phyloP scores from a whole-genome alignment of 2,113 vertebrate species.

The Pan paniscus region DNA sequence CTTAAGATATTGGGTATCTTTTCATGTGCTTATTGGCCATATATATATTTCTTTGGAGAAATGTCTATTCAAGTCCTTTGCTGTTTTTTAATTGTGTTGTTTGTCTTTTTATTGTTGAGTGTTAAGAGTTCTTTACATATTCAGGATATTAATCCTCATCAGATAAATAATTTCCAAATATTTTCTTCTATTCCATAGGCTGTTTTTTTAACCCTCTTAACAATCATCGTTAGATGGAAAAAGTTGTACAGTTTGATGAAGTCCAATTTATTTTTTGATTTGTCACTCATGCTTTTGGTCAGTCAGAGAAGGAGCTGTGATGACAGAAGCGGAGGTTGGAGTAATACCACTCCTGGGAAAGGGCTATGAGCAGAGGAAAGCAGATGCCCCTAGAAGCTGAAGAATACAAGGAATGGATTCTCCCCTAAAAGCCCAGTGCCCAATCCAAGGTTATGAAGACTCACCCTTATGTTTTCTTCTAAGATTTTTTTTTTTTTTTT shows the following conservation, averaged over 20 bases:
- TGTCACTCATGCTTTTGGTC: neutral
- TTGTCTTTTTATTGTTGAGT: neutral
- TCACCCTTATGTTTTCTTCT: neutral
- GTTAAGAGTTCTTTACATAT: neutral
- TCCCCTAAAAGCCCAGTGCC: neutral
- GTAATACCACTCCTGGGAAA: neutral
- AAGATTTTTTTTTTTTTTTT: neutral
- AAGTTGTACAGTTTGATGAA: neutral
- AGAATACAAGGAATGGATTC: neutral
- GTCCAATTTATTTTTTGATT: neutral
- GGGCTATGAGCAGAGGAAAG: neutral
- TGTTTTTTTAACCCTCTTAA: neutral
- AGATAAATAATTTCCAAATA: neutral
- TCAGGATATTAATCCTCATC: neutral
- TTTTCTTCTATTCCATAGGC: neutral
- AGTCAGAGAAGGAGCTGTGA: neutral
- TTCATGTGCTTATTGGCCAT: neutral
- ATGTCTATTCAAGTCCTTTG: neutral
- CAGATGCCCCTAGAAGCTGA: neutral
- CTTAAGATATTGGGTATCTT: neutral
- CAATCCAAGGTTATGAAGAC: neutral
- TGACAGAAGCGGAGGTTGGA: neutral
- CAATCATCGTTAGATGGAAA: neutral
- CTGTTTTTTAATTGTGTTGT: neutral
- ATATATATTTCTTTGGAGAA: neutral